These are phyloP conservation scores for Harpagifer antarcticus DNA, from an alignment of 2,797 vertebrate genomes.

Conservation along the genomic window DNA sequence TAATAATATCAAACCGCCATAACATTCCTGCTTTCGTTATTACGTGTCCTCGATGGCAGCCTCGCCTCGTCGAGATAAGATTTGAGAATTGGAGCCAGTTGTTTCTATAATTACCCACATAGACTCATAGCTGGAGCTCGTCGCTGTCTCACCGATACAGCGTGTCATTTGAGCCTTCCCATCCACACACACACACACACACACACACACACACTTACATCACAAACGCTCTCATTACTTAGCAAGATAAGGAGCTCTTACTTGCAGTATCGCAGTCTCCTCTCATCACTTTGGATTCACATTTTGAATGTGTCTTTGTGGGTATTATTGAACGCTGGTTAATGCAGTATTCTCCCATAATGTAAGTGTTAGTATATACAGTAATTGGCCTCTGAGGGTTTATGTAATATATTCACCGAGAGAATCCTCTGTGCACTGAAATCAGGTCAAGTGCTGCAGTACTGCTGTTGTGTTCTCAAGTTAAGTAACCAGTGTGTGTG, in stretches of 20 bases:
- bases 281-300: constrained; percentile 30
- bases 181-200: neutral
- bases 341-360: neutral
- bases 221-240: constrained; percentile 22
- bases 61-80: constrained; percentile 46
- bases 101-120: constrained; percentile 69
- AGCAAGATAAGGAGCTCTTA: constrained; percentile 38
- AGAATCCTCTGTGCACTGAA: constrained; percentile 16
- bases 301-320: constrained; percentile 20
- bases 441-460: constrained; percentile 40
- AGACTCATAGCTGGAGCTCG: constrained; percentile 53
- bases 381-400: constrained; percentile 16
- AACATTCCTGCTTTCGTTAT: constrained; percentile 27
- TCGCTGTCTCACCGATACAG: constrained; percentile 52
- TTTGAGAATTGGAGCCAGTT: constrained; percentile 32
- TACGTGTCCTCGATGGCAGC: constrained; percentile 26
- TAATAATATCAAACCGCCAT: constrained; percentile 45
- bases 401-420: constrained; percentile 14
- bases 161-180: constrained; percentile 48
- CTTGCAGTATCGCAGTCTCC: constrained; percentile 27
- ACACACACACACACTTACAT: neutral
- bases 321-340: constrained; percentile 2
- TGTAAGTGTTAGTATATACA: constrained; percentile 12
- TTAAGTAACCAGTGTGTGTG: constrained; percentile 17
- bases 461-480: constrained; percentile 3